Evolutionary conservation across 2,797 vertebrate genomes (phyloP).

Genomic region (Gallinago solitaria): DNA sequence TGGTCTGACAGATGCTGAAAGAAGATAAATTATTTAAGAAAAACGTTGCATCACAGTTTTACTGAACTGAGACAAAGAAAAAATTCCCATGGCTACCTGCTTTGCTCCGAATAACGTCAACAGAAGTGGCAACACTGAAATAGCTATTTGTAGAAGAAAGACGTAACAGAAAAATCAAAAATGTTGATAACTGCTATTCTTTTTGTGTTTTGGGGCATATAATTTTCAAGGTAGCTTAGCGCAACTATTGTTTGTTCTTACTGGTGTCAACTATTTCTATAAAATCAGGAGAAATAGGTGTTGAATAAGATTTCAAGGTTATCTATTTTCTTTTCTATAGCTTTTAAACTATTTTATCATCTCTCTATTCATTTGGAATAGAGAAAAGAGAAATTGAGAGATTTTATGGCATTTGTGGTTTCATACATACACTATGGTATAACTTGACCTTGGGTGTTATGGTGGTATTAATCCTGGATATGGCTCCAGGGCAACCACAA

Average conservation of each 20-base stretch:
- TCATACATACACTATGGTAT: not conserved
- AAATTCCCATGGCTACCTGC: conserved; percentile 53
- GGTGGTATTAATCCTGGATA: not conserved
- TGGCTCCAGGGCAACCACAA: not conserved
- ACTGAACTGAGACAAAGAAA: conserved; percentile 33
- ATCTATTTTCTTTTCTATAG: not conserved
- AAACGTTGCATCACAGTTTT: conserved; percentile 59
- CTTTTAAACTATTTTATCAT: not conserved
- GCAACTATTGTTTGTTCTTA: not conserved
- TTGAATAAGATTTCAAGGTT: not conserved
- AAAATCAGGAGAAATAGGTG: not conserved
- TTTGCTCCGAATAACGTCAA: conserved; percentile 32
- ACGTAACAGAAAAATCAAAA: conserved; percentile 21
- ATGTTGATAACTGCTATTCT: not conserved
- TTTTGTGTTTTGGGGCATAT: not conserved
- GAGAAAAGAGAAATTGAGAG: not conserved
- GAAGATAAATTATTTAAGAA: conserved; percentile 69
- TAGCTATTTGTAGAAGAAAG: conserved; percentile 29
- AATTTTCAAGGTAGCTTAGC: not conserved
- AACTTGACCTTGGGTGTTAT: not conserved
- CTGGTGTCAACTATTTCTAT: not conserved
- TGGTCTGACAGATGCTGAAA: conserved; percentile 66
- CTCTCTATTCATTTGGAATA: not conserved
- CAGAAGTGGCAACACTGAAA: not conserved
- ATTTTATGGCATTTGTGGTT: not conserved